Evolutionary conservation across 1,140 invertebrate species (phyloP).

Genomic region (Hyles vespertilio): DNA sequence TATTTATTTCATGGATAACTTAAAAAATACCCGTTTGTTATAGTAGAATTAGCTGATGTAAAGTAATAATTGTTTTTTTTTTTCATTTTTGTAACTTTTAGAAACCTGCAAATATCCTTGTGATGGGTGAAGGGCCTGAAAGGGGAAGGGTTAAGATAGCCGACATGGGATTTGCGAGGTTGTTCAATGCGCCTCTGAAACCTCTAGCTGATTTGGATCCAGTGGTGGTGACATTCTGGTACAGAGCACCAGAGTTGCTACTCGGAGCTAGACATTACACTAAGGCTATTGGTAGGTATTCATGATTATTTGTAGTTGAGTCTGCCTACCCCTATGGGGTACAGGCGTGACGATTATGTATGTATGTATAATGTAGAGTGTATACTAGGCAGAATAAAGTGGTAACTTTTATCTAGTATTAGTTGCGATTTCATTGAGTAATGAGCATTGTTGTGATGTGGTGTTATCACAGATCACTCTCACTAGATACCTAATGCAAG

Average conservation of each 20-base stretch:
- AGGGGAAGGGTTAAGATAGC: conserved; percentile 98
- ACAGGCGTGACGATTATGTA: no score
- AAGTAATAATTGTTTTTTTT: background rate
- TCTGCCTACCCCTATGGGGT: background rate
- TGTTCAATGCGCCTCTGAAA: conserved; percentile 99
- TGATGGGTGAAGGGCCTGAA: conserved; percentile 99
- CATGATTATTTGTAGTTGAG: background rate
- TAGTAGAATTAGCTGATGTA: background rate
- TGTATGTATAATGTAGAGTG: background rate
- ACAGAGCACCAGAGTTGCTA: conserved; percentile 96
- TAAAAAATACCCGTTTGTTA: no score
- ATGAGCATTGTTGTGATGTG: no score
- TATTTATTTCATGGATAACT: no score
- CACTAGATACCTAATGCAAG: no score
- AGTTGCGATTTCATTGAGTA: no score
- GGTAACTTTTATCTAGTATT: no score
- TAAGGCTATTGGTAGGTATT: conserved; percentile 92
- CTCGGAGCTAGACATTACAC: conserved; percentile 98
- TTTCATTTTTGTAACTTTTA: conserved; percentile 58
- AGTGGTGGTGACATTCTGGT: conserved; percentile 99
- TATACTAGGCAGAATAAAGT: background rate
- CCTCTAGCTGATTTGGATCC: conserved; percentile 98
- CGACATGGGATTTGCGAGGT: conserved; percentile 99
- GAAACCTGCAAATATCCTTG: conserved; percentile 99
- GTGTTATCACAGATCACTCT: no score